phyloP scores from a whole-genome alignment of 2,888 invertebrate species.

The Drosophila rubida region DNA sequence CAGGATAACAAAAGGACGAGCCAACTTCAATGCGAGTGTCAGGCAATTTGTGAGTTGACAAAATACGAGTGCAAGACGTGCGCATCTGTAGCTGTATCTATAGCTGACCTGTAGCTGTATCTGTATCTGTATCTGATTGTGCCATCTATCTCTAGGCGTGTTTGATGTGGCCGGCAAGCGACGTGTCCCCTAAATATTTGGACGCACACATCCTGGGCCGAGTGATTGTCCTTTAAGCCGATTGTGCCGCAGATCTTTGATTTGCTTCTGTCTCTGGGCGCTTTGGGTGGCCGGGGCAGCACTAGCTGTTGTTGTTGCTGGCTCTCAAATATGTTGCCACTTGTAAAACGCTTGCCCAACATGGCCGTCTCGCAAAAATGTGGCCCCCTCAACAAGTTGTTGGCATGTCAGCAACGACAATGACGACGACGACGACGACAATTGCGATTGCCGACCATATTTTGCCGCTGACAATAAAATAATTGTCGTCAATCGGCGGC shows the following conservation, averaged over 20 bases:
- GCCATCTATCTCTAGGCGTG: too few species aligned
- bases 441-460: constrained; percentile 41
- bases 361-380: constrained; percentile 54
- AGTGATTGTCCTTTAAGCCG: constrained; percentile 41
- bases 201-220: constrained; percentile 43
- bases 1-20: constrained; percentile 66
- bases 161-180: constrained; percentile 46
- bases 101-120: too few species aligned
- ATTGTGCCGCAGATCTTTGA: constrained; percentile 57
- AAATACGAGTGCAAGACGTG: constrained; percentile 50
- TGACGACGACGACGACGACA: constrained; percentile 5
- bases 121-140: constrained; percentile 13
- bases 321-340: constrained; percentile 67
- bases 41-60: constrained; percentile 78
- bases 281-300: constrained; percentile 64
- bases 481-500: constrained; percentile 58
- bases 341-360: constrained; percentile 74
- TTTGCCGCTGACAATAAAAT: constrained; percentile 56
- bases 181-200: constrained; percentile 64
- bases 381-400: constrained; percentile 67
- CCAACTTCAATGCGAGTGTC: constrained; percentile 16
- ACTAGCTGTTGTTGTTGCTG: constrained; percentile 18
- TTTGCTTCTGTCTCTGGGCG: constrained; percentile 50
- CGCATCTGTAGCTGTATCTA: constrained; percentile 8
- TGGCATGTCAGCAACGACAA: constrained; percentile 55